Base-by-base conservation (phyloP, 2,113 vertebrate species). In the Strigops habroptila region DNA sequence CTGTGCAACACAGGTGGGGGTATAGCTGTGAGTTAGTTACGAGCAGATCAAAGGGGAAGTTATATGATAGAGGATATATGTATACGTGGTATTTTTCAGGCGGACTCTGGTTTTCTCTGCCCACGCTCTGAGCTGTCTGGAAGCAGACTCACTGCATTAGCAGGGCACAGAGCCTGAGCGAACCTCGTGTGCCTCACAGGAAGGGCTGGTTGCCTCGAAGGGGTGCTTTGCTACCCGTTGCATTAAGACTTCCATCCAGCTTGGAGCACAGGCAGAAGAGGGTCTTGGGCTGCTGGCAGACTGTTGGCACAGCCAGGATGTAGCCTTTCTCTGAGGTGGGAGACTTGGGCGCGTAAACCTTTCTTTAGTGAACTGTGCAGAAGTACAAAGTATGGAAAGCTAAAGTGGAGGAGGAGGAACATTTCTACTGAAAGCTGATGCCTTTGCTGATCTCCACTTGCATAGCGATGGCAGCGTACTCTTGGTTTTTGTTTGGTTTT, bases 171-270 rank as follows among this genome's bases (percentile, higher is more conserved):
- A 81, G 76, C 67, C 79, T 0, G 3, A 51, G 81, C 64, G 76
- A 5, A 12, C 0, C 1, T 2, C 4, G 17, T 7, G 57, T 64
- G 74, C 70, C 74, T 87, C 4, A 5, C 43, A n/a, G 23, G 9
- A 10, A 59, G 51, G 48, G 25, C 78, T 84, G 12, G 3, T 28
- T 23, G 81, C 39, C 55, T 75, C 39, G 11, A 33, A 27, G 10
- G 6, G 25, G 27, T n/a, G 33, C 65, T 90, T 48, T 64, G 75
- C 67, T 76, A 30, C 78, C 69, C 0, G 0, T 68, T 60, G 14
- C 0, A 0, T 79, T 48, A 15, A 22, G 63, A 12, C 78, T 90
- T 46, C 79, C 17, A 15, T 65, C 71, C 52, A 2, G 15, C 68
- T 67, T 1, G 0, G 28, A 77, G 88, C 59, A 18, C 82, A n/a